Conservation (phyloP, 2,113 vertebrate species). For the Machaerirhynchus nigripectus region DNA sequence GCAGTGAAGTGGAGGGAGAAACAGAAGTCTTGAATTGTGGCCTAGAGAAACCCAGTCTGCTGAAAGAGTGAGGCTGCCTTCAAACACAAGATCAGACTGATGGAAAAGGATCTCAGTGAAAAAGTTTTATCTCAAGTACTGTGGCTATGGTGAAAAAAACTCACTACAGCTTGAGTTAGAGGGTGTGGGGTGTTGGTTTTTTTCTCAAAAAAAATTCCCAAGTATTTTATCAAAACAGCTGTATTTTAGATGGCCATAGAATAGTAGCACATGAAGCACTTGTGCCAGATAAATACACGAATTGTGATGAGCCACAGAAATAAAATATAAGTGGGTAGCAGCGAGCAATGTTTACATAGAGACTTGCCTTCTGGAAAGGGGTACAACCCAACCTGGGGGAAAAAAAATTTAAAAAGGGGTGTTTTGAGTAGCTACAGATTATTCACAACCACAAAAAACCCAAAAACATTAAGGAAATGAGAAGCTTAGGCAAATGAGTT, state of each 20-base stretch:
- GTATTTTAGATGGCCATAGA: background rate
- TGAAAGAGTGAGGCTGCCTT: background rate
- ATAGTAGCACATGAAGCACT: background rate
- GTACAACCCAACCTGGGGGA: background rate
- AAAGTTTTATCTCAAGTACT: background rate
- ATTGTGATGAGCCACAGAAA: background rate
- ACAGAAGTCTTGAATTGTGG: background rate
- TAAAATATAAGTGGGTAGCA: background rate
- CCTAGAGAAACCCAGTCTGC: background rate
- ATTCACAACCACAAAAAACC: background rate
- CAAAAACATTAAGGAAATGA: background rate
- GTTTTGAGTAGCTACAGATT: background rate
- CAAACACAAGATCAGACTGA: background rate
- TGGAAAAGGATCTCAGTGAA: background rate
- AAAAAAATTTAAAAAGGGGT: background rate
- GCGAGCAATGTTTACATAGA: background rate
- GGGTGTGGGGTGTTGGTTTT: accelerated
- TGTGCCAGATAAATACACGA: background rate
- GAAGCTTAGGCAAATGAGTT: background rate
- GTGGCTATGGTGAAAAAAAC: background rate
- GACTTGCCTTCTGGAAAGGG: background rate
- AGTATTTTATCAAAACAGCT: background rate
- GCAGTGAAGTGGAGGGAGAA: background rate
- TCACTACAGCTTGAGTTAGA: background rate
- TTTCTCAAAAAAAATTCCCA: background rate